Conservation (phyloP, 2,113 vertebrate species). For the Podilymbus podiceps region DNA sequence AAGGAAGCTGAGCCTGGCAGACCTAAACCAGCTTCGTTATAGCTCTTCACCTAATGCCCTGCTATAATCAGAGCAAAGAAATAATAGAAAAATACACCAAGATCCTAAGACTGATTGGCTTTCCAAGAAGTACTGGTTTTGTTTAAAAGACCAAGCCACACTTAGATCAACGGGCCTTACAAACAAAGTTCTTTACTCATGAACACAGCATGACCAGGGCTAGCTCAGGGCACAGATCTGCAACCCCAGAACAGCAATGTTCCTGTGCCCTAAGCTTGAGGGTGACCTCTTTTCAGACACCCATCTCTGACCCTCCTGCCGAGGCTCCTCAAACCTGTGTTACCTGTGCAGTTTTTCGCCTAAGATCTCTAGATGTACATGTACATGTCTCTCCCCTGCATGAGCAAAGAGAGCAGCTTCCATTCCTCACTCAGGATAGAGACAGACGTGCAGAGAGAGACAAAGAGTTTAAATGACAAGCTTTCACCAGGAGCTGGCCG, state of each 20-base stretch:
- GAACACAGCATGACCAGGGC: not conserved
- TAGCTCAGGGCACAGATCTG: not conserved
- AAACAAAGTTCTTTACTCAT: not conserved
- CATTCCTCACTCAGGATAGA: not conserved
- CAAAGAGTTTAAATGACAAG: not conserved
- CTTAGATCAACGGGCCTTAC: not conserved
- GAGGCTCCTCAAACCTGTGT: not conserved
- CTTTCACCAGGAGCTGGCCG: not conserved
- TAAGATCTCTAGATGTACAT: not conserved
- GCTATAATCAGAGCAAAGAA: not conserved
- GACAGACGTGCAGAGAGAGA: not conserved
- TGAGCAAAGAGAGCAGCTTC: not conserved
- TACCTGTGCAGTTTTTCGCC: fast-evolving
- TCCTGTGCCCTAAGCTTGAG: not conserved
- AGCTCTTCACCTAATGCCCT: not conserved
- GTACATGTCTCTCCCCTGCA: not conserved
- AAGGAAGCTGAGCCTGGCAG: not conserved
- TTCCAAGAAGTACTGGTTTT: not conserved
- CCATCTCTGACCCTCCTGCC: not conserved
- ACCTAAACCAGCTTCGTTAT: not conserved
- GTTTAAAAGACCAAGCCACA: not conserved
- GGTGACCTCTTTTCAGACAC: not conserved
- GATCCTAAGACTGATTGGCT: not conserved
- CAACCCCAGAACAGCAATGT: not conserved
- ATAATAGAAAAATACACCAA: not conserved